These are phyloP conservation scores for Macroglossus sobrinus DNA, from an alignment of 2,113 vertebrate species.

Conservation along the genomic window DNA sequence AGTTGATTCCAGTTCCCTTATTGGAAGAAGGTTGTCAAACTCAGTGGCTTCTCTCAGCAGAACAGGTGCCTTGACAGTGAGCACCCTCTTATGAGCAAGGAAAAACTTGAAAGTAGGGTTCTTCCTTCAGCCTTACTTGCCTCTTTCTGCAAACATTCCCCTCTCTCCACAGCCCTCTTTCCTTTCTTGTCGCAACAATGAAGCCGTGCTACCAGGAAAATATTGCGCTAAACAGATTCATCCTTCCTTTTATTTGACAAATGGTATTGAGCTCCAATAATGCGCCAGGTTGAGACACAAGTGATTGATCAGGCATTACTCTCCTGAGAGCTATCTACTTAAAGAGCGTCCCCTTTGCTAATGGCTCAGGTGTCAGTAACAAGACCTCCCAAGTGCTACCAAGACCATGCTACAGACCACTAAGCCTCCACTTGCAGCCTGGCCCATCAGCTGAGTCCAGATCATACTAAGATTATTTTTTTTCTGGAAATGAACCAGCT, in stretches of 20 bases:
- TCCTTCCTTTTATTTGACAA: neutral
- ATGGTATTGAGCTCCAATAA: neutral
- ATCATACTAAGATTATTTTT: neutral
- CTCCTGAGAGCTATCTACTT: neutral
- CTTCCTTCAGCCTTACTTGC: neutral
- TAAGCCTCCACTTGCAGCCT: neutral
- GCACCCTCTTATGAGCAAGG: neutral
- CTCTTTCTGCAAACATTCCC: neutral
- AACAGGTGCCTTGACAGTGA: neutral
- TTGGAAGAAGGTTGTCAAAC: neutral
- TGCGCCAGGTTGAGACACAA: neutral
- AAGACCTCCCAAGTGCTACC: accelerated
- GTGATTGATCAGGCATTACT: neutral
- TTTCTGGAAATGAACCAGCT: neutral
- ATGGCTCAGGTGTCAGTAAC: neutral
- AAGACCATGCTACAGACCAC: neutral
- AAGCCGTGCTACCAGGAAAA: neutral
- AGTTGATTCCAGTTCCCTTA: neutral
- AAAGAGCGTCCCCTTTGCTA: neutral
- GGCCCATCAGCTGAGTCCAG: neutral
- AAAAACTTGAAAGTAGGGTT: neutral
- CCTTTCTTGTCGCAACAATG: neutral
- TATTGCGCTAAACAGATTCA: neutral
- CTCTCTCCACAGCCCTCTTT: neutral
- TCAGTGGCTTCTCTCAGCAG: neutral